phyloP scores from a whole-genome alignment of 2,113 vertebrate species.

The Maccullochella peelii region DNA sequence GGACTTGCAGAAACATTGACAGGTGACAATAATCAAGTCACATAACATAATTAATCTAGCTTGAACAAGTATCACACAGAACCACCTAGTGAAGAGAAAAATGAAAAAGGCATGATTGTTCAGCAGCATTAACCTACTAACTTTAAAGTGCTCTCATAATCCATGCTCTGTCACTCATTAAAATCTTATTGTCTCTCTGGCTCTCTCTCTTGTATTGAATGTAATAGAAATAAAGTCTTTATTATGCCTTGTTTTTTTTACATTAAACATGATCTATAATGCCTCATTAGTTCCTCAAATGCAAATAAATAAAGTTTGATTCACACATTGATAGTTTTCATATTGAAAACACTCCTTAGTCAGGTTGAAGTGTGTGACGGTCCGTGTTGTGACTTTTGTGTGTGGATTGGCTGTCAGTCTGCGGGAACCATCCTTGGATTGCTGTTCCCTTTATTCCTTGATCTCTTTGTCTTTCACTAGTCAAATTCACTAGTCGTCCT shows the following conservation, averaged over 20 bases:
- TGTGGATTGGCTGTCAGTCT: not conserved
- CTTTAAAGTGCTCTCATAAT: constrained; percentile 26
- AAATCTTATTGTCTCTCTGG: constrained; percentile 21
- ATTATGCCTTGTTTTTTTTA: not conserved
- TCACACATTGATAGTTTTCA: no score
- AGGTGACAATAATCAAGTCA: not conserved
- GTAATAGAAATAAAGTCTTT: not conserved
- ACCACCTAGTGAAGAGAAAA: not conserved
- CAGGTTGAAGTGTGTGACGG: not conserved
- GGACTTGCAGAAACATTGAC: not conserved
- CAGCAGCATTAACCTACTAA: constrained; percentile 14
- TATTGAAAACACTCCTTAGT: not conserved
- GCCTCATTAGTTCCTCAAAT: not conserved
- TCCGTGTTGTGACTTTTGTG: not conserved
- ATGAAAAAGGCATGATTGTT: constrained; percentile 12
- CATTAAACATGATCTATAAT: not conserved
- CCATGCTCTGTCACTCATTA: constrained; percentile 36
- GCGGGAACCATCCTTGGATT: not conserved
- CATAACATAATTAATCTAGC: not conserved
- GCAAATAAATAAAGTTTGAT: not conserved
- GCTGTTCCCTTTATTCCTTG: not conserved
- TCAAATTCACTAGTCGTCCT: not conserved
- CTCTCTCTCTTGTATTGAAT: constrained; percentile 21
- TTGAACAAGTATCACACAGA: not conserved
- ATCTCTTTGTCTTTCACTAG: not conserved